These are phyloP conservation scores for Austrofundulus limnaeus DNA, from an alignment of 2,113 vertebrate genomes.

Conservation along the genomic window DNA sequence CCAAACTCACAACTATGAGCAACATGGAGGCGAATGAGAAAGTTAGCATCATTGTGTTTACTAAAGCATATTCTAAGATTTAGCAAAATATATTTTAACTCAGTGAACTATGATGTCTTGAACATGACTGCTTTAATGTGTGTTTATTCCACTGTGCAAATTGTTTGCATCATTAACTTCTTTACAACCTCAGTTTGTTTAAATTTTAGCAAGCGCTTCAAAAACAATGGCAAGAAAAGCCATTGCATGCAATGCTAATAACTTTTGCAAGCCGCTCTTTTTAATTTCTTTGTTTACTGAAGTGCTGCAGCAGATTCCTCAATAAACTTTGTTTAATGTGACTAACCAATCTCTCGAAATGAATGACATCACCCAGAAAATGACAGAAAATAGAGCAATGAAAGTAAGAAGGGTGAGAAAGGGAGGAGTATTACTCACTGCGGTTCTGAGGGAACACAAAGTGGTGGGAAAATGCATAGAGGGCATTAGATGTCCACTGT, in stretches of 20 bases:
- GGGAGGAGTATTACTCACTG: conserved; percentile 48
- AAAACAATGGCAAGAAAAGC: conserved; percentile 17
- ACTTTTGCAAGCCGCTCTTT: conserved; percentile 45
- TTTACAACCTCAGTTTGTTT: not conserved
- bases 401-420: conserved; percentile 56
- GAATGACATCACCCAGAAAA: conserved; percentile 65
- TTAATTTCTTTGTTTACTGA: conserved; percentile 68
- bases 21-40: not conserved
- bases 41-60: not conserved
- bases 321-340: conserved; percentile 64
- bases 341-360: conserved; percentile 52
- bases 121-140: not conserved
- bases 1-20: conserved; percentile 84
- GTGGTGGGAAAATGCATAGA: conserved; percentile 49
- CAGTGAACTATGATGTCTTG: too few species aligned
- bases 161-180: not conserved
- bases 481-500: conserved; percentile 43
- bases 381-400: conserved; percentile 65
- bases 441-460: conserved; percentile 47
- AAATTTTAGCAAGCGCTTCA: conserved; percentile 18
- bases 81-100: not conserved
- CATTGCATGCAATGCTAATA: conserved; percentile 28
- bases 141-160: not conserved
- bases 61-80: not conserved
- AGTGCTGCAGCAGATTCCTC: conserved; percentile 58